Conservation (phyloP, 1,140 invertebrate genomes). For the Calliopsis andreniformis region DNA sequence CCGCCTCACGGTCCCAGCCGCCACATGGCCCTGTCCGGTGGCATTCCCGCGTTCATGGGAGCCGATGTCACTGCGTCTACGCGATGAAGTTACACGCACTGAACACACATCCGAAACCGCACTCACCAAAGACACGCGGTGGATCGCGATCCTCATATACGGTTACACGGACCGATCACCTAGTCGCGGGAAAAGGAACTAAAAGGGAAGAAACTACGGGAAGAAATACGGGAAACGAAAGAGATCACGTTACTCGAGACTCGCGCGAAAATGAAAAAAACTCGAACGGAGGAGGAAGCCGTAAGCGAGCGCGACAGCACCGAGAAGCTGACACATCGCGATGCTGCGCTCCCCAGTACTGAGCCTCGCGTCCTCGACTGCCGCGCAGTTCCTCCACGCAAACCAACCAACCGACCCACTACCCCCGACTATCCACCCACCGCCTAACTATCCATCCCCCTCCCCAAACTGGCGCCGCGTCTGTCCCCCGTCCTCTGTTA, state of each 20-base stretch:
- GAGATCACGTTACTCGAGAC: slow-evolving; percentile 13
- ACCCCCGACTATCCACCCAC: slow-evolving; percentile 69
- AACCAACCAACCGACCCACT: slow-evolving; percentile 73
- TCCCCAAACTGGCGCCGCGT: slow-evolving; percentile 51
- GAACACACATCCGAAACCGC: slow-evolving; percentile 41
- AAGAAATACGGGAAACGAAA: neutral
- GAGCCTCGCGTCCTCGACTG: slow-evolving; percentile 77
- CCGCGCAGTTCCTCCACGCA: slow-evolving; percentile 79
- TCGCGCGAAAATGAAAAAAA: slow-evolving; percentile 39
- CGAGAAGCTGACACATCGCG: slow-evolving; percentile 77
- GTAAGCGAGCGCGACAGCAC: slow-evolving; percentile 69
- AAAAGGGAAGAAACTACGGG: neutral
- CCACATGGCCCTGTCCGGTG: slow-evolving; percentile 74
- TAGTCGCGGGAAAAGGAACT: neutral
- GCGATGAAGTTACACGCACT: slow-evolving; percentile 46
- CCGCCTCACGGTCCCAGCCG: slow-evolving; percentile 11
- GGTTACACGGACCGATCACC: neutral
- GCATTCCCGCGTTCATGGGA: slow-evolving; percentile 45
- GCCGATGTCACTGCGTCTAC: neutral
- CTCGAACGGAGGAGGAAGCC: slow-evolving; percentile 56
- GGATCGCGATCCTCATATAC: neutral
- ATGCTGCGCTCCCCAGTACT: slow-evolving; percentile 78
- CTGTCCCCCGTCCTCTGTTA: slow-evolving; percentile 48
- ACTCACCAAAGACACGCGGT: neutral
- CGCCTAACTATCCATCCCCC: slow-evolving; percentile 54